phyloP scores from a whole-genome alignment of 2,797 vertebrate genomes.

The Tragopan temminckii region DNA sequence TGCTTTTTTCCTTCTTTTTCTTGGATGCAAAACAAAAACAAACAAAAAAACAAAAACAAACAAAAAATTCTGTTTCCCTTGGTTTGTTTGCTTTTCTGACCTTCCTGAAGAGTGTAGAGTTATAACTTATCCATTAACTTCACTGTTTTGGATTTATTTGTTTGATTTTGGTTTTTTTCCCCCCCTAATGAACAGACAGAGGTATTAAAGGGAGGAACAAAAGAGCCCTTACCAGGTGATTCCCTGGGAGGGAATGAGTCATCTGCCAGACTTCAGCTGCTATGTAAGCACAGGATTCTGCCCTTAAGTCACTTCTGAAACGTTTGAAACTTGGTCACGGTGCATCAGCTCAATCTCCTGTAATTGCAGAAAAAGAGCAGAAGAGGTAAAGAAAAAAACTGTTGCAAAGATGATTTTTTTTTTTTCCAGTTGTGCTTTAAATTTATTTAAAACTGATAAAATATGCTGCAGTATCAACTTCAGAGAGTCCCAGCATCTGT shows the following conservation, averaged over 20 bases:
- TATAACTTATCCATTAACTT: neutral
- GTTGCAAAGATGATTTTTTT: neutral
- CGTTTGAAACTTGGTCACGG: neutral
- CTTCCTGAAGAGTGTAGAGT: neutral
- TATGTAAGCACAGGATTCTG: neutral
- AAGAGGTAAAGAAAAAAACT: neutral
- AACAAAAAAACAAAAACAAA: neutral
- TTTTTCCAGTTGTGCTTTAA: neutral
- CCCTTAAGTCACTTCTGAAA: neutral
- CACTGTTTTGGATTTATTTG: neutral
- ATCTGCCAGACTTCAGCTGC: neutral
- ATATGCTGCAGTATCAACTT: neutral
- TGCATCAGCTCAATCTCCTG: neutral
- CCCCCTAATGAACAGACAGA: neutral
- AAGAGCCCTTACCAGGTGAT: neutral
- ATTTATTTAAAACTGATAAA: neutral
- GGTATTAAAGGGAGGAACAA: neutral
- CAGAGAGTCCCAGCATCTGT: neutral
- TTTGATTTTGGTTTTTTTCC: neutral
- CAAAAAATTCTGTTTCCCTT: neutral
- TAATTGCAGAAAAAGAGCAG: neutral
- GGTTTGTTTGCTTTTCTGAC: conserved; percentile 1
- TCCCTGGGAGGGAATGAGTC: neutral
- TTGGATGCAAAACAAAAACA: neutral
- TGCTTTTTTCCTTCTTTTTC: neutral